Base-by-base conservation (phyloP, 2,797 vertebrate genomes). In the Neostethus bicornis region DNA sequence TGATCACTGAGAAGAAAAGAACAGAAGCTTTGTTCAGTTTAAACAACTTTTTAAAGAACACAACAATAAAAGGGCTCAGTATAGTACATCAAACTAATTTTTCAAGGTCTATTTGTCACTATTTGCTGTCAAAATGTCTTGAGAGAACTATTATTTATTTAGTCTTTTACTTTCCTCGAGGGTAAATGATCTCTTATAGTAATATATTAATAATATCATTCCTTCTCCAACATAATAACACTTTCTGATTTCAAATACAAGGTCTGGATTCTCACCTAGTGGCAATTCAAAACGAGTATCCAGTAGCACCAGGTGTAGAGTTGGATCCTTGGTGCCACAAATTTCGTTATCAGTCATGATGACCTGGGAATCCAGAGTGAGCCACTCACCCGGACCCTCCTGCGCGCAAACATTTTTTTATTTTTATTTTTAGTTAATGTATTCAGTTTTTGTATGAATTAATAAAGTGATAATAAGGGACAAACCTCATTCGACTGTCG, bases 331-430 rank as follows among this genome's bases (percentile, higher is more conserved):
- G 86, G 97, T 99, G 80, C 97, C 97, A 0, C 96, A 98, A 85
- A 99, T 97, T 85, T 99, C 97, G 0, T 94, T 98, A 84, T 98
- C 95, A 0, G 93, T 91, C 97, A 99, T 98, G 88, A 99, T 96
- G 72, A 95, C 96, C 77, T 98, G 94, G 25, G 96, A 98, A 84
- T 98, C 96, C 2, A 99, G 88, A 0, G 95, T 96, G 70, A 97
- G 87, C 97, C 97, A 99, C 50, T 98, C 94, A 23, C 97, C 97
- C 0, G 95, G 96, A 25, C 97, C 96, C 69, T 99, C 97, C 97
- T 99, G 77, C 51, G 29, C n/a, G n/a, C n/a, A n/a, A n/a, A n/a
- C n/a, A n/a, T n/a, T n/a, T n/a, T n/a, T n/a, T n/a, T n/a, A n/a
- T n/a, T n/a, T n/a, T n/a, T 32, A 19, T 49, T 48, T 3, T 17